Evolutionary conservation across 2,888 invertebrate species (phyloP), one percentile per base, ranked within the genome.

Genomic region (Nipponacmea schrenckii): DNA sequence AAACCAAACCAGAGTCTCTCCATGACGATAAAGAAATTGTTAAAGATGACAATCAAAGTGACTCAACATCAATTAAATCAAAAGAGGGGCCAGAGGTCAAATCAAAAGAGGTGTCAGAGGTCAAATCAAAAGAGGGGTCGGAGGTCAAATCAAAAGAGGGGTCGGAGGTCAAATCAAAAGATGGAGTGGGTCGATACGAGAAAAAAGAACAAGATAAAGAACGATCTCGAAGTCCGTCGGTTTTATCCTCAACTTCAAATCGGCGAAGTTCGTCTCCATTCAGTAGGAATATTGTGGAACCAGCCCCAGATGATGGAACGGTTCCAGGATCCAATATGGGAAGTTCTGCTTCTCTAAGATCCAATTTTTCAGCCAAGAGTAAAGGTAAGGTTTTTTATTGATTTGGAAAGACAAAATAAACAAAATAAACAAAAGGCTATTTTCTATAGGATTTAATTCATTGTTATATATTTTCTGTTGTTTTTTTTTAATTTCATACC

Each of bases 281-380:
- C 68, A 62, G 74, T 4, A 76, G 72, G 39, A 80, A 79, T 69
- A 69, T 70, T 64, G 79, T 80, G 44, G 71, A 75, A 63, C 80
- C 80, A 10, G 31, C 70, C 3, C 39, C 64, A 17, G 63, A 64
- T 26, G 67, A 27, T 48, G 67, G 69, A 14, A 63, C 56, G 14
- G 10, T 39, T 39, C 39, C 10, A 39, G 39, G 39, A 39, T 63
- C 62, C 14, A 67, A 67, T 20, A 79, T 78, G 77, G 83, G 81
- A 1, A 83, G 83, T 75, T 68, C 77, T 56, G 79, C 77, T 12
- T 83, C 83, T 17, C 72, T 83, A 3, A 75, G 74, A 62, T 80
- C 81, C 2, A 78, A 77, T 62, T 45, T 72, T 17, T 81, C 81
- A 26, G 71, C 74, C 26, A 67, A 71, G 26, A 69, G 74, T 74